These are phyloP conservation scores for Euthynnus affinis DNA, from an alignment of 2,797 vertebrate genomes.

Conservation along the genomic window DNA sequence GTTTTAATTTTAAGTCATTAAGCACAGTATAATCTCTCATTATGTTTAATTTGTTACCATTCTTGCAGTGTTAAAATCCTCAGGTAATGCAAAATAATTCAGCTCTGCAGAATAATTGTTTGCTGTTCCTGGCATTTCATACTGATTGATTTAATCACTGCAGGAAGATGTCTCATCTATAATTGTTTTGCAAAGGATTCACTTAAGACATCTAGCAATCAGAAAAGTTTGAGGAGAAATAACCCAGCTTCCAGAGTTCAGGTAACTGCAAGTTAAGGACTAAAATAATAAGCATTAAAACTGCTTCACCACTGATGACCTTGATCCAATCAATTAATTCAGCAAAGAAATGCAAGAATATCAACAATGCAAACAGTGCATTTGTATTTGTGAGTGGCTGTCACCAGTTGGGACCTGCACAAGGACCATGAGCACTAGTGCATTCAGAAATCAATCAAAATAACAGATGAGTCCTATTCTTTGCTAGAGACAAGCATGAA, in stretches of 20 bases:
- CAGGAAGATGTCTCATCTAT: slow-evolving; percentile 30
- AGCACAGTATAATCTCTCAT: slow-evolving; percentile 14
- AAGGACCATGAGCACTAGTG: slow-evolving; percentile 59
- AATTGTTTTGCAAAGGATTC: slow-evolving; percentile 42
- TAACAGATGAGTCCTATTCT: slow-evolving; percentile 57
- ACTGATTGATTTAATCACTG: slow-evolving; percentile 42
- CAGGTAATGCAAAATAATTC: slow-evolving; percentile 22
- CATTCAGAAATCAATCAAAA: slow-evolving; percentile 66
- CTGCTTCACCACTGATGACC: slow-evolving; percentile 4
- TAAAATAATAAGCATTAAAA: slow-evolving; percentile 13
- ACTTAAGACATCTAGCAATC: slow-evolving; percentile 36
- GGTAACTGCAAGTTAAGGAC: slow-evolving; percentile 6
- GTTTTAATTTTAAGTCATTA: slow-evolving; percentile 34
- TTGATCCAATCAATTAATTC: slow-evolving; percentile 38
- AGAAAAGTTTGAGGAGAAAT: slow-evolving; percentile 42
- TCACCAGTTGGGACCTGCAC: slow-evolving; percentile 57
- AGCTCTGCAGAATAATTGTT: slow-evolving; percentile 28
- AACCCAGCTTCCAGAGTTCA: slow-evolving; percentile 14
- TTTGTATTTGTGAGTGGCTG: slow-evolving; percentile 61
- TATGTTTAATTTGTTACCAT: slow-evolving; percentile 40
- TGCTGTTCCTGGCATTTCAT: slow-evolving; percentile 23
- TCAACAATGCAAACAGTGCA: slow-evolving; percentile 22
- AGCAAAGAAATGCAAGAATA: slow-evolving; percentile 19
- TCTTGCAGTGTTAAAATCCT: slow-evolving; percentile 16
- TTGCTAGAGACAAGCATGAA: slow-evolving; percentile 38